phyloP scores from a whole-genome alignment of 2,888 invertebrate genomes.

The Trichacis sp. region DNA sequence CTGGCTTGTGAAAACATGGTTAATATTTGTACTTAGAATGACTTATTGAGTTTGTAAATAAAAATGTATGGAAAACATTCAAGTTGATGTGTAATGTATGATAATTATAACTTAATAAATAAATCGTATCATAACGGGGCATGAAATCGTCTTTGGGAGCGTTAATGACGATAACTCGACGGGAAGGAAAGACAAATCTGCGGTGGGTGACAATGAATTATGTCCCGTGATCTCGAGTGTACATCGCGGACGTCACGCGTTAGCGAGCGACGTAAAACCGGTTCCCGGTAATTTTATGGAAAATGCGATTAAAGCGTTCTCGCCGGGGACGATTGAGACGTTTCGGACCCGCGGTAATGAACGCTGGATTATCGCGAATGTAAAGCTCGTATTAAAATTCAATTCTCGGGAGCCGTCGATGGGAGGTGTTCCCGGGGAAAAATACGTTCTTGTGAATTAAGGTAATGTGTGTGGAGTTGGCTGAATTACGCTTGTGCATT shows the following conservation, averaged over 20 bases:
- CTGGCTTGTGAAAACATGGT: too few species aligned
- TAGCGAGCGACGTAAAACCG: constrained; percentile 30
- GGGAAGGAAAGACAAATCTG: constrained; percentile 48
- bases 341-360: background rate
- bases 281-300: constrained; percentile 28
- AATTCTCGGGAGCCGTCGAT: too few species aligned
- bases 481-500: too few species aligned
- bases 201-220: constrained; percentile 46
- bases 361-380: background rate
- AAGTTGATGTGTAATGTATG: too few species aligned
- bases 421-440: too few species aligned
- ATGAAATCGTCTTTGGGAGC: background rate
- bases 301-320: constrained; percentile 30
- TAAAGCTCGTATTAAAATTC: background rate
- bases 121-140: background rate
- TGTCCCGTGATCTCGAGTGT: constrained; percentile 39
- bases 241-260: constrained; percentile 22
- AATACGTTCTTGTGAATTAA: too few species aligned
- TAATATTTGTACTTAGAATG: too few species aligned
- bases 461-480: too few species aligned
- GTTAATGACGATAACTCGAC: constrained; percentile 27
- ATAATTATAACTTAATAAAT: too few species aligned
- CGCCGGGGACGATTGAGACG: constrained; percentile 11
- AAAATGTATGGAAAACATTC: too few species aligned
- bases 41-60: too few species aligned